Base-by-base conservation (phyloP, 2,113 vertebrate genomes). In the Psettodes erumei region DNA sequence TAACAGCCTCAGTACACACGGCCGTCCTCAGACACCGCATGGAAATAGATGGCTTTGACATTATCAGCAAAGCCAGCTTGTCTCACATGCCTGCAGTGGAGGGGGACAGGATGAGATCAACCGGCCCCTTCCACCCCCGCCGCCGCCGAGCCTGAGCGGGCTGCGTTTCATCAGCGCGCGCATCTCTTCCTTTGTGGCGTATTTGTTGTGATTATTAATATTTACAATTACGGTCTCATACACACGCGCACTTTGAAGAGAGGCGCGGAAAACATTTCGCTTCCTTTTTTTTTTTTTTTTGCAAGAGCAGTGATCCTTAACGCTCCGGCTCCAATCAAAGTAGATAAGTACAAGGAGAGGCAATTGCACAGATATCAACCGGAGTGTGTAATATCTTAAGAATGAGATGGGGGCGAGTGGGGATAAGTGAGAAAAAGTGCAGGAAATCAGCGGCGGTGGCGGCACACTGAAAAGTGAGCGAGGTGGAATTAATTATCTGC, bases 21-120 rank as follows among this genome's bases (percentile, higher is more conserved):
- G 84, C 83, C 59, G 73, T 73, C 67, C 88, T 86, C 85, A 86
- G 75, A 86, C 83, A 68, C 76, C 28, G 82, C 83, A 87, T 88
- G 91, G 82, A 88, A 93, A 93, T 90, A 90, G 88, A 93, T 93
- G 90, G 82, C 84, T 90, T 82, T 92, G 91, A 92, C 92, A 91
- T 93, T 92, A 92, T 93, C 92, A 87, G 90, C 74, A 83, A 70
- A 87, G 84, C 89, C 90, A 90, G 88, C 90, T 89, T 88, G 91
- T 91, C 88, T 90, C 90, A 89, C 85, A 86, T 79, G 84, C 85
- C 84, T 88, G 86, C 88, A 88, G 73, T 79, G 68, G 66, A 84
- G 85, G 75, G n/a, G 79, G 77, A 85, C 82, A 72, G 86, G 81
- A 71, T 68, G 86, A 86, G 86, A 88, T 89, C 83, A 88, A 84